Percentiles rank a stretch among this genome's conserved stretches.
phyloP scores from a whole-genome alignment of 2,797 vertebrate species.

The Xerus rutilus region DNA sequence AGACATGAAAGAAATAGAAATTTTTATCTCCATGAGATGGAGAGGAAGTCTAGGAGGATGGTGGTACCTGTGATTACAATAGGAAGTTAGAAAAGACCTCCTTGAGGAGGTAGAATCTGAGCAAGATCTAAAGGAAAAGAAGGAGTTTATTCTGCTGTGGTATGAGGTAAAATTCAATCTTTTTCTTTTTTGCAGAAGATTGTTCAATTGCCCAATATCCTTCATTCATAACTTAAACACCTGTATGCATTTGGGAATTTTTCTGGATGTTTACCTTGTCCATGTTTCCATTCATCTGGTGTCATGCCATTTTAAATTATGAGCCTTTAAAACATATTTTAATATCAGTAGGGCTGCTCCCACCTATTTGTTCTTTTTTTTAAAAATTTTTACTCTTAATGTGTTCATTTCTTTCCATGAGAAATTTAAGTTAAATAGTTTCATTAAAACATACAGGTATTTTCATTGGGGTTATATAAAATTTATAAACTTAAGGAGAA shows the following conservation, averaged over 20 bases:
- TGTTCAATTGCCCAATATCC: neutral
- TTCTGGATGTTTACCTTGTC: neutral
- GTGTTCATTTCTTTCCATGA: neutral
- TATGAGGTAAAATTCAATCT: neutral
- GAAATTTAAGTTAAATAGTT: neutral
- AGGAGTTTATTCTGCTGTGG: neutral
- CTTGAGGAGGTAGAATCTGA: neutral
- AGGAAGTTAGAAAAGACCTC: neutral
- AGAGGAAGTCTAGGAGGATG: neutral
- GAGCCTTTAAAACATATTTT: neutral
- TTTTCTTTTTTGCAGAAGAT: neutral
- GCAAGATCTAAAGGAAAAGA: neutral
- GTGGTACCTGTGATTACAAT: neutral
- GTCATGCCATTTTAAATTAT: neutral
- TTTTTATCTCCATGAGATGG: neutral
- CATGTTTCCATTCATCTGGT: neutral
- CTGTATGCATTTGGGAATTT: neutral
- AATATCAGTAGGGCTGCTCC: neutral
- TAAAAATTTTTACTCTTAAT: neutral
- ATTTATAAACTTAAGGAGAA: constrained; percentile 12
- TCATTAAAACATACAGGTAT: neutral
- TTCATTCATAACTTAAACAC: neutral
- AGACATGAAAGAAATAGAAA: neutral
- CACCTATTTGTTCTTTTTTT: neutral
- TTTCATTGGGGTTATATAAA: neutral